Conservation (phyloP, 2,113 vertebrate genomes). For the Gyps fulvus region DNA sequence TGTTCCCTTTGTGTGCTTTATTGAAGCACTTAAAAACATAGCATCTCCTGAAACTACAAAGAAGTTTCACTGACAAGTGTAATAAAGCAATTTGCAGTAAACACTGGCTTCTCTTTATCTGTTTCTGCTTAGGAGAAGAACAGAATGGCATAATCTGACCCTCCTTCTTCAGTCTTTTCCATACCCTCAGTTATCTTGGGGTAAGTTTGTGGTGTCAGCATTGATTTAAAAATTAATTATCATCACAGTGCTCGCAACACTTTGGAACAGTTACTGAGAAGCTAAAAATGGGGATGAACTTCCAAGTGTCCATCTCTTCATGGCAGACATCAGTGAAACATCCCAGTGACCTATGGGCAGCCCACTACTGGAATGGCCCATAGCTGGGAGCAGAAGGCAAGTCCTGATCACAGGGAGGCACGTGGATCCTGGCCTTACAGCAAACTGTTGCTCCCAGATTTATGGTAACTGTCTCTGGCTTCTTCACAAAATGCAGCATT, state of each 20-base stretch:
- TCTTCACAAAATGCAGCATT: not conserved
- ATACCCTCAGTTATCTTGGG: not conserved
- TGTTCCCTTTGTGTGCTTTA: not conserved
- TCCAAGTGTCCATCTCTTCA: not conserved
- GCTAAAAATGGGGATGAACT: not conserved
- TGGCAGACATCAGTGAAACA: not conserved
- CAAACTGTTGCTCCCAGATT: not conserved
- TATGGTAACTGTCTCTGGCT: not conserved
- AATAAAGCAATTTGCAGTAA: not conserved
- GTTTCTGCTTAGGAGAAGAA: not conserved
- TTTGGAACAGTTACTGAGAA: not conserved
- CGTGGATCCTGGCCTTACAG: not conserved
- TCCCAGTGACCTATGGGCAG: not conserved
- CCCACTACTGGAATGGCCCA: not conserved
- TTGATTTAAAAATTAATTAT: not conserved
- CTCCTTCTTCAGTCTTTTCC: not conserved
- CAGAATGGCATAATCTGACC: not conserved
- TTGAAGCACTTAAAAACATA: not conserved
- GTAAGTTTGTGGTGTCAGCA: not conserved
- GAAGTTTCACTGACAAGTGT: not conserved
- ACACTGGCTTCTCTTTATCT: not conserved
- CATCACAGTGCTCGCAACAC: not conserved
- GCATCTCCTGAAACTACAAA: not conserved
- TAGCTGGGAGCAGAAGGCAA: not conserved
- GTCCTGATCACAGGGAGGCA: fast-evolving